A percentile compares a stretch with the other conserved stretches of the same genome.
Evolutionary conservation across 1,140 invertebrate genomes (phyloP).

Genomic region (Cyrtorhinus lividipennis): DNA sequence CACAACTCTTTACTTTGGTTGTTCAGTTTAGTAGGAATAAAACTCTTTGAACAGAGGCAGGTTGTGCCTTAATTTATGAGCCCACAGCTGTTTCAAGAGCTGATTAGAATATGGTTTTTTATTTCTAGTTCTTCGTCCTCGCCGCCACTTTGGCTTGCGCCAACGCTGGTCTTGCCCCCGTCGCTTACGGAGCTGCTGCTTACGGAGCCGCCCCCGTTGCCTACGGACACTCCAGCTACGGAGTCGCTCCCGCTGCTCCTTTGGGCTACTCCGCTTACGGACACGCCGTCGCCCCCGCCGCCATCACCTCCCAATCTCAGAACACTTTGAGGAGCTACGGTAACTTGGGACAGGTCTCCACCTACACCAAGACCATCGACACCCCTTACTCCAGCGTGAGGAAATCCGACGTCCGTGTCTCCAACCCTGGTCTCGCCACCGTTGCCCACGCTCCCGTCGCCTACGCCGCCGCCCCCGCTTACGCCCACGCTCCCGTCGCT

Average conservation of each 20-base stretch:
- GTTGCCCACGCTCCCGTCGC: constrained; percentile 20
- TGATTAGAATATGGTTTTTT: no score
- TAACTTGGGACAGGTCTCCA: constrained; percentile 29
- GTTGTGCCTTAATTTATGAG: no score
- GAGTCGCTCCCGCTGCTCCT: background rate
- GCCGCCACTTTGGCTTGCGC: constrained; percentile 24
- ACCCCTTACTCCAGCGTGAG: constrained; percentile 30
- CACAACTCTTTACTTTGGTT: no score
- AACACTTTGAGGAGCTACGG: constrained; percentile 29
- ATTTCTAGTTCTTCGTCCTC: constrained; percentile 24
- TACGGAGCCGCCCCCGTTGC: constrained; percentile 27
- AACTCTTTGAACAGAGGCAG: no score
- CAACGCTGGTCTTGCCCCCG: constrained; percentile 22
- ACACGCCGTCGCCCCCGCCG: constrained; percentile 21
- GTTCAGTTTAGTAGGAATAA: no score
- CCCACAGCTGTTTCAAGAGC: no score
- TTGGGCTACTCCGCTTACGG: constrained; percentile 20
- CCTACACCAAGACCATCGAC: constrained; percentile 30
- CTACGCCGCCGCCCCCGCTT: constrained; percentile 21
- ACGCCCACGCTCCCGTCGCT: constrained; percentile 21
- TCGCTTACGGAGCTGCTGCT: constrained; percentile 22
- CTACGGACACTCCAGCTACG: constrained; percentile 25
- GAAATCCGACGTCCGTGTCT: constrained; percentile 30
- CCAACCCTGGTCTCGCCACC: constrained; percentile 28
- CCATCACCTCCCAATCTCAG: constrained; percentile 27